phyloP scores from a whole-genome alignment of 2,888 invertebrate species.

The Himalopsyche anomala region DNA sequence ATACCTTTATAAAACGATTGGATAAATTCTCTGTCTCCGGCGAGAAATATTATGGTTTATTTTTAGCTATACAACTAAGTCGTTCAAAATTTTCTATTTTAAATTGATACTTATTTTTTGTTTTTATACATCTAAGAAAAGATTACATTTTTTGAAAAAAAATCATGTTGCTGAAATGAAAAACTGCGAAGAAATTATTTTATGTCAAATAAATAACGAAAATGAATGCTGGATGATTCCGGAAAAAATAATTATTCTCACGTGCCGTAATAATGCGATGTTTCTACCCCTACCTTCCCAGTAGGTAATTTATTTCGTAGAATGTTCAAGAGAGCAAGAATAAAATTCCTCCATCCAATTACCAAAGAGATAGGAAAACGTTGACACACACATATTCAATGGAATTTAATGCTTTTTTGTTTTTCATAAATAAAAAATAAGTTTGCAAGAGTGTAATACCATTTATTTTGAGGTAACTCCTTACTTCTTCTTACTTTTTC shows the following conservation, averaged over 20 bases:
- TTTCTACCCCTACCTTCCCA: background rate
- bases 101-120: no score
- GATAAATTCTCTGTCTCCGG: no score
- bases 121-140: no score
- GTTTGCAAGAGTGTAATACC: constrained; percentile 34
- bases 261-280: background rate
- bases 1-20: no score
- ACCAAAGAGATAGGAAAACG: constrained; percentile 22
- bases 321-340: background rate
- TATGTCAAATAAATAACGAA: no score
- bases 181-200: no score
- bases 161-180: no score
- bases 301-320: background rate
- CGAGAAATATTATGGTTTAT: no score
- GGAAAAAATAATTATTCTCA: constrained; percentile 17
- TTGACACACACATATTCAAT: constrained; percentile 26
- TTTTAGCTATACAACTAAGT: no score
- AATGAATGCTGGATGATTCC: no score
- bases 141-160: no score
- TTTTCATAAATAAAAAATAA: constrained; percentile 34
- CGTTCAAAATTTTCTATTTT: no score
- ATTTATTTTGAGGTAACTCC: constrained; percentile 29
- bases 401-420: constrained; percentile 34
- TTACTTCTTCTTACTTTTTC: constrained; percentile 25
- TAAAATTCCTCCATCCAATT: constrained; percentile 22